Percentiles rank a stretch among this genome's conserved stretches.
These are phyloP conservation scores for Abramis brama DNA, from an alignment of 2,113 vertebrate species.

Conservation along the genomic window DNA sequence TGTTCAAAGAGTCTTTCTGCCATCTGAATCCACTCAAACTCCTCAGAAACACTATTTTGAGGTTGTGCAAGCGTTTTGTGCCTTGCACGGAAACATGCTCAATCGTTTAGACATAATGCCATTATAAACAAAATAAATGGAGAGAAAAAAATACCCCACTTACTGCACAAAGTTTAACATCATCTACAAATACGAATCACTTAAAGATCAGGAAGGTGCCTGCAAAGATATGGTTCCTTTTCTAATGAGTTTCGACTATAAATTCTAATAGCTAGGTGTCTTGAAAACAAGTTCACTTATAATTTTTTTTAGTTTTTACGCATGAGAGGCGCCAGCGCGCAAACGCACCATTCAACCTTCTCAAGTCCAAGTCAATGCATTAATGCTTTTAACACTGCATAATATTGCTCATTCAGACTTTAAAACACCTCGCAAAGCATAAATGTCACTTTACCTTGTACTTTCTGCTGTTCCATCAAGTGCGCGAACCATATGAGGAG, in stretches of 20 bases:
- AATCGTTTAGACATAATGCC: neutral
- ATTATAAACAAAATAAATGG: neutral
- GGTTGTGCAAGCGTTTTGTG: slow-evolving; percentile 9
- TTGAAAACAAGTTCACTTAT: neutral
- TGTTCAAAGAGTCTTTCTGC: neutral
- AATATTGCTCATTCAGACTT: neutral
- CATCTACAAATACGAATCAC: neutral
- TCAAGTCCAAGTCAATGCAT: neutral
- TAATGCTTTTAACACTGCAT: neutral
- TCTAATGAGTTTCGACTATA: neutral
- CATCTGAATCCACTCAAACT: slow-evolving; percentile 34
- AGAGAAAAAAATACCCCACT: neutral
- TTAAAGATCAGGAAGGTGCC: neutral
- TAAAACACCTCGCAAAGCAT: neutral
- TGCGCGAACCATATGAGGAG: slow-evolving; percentile 82
- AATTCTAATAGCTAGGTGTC: neutral
- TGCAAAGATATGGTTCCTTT: neutral
- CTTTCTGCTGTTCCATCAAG: slow-evolving; percentile 84
- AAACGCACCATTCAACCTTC: neutral
- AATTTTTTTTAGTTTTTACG: neutral
- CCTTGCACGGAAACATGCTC: neutral
- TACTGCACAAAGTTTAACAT: neutral
- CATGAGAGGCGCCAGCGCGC: neutral
- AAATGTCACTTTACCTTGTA: slow-evolving; percentile 79
- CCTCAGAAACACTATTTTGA: neutral